These are phyloP conservation scores for Bubalus kerabau DNA, from an alignment of 2,113 vertebrate genomes.

Conservation along the genomic window DNA sequence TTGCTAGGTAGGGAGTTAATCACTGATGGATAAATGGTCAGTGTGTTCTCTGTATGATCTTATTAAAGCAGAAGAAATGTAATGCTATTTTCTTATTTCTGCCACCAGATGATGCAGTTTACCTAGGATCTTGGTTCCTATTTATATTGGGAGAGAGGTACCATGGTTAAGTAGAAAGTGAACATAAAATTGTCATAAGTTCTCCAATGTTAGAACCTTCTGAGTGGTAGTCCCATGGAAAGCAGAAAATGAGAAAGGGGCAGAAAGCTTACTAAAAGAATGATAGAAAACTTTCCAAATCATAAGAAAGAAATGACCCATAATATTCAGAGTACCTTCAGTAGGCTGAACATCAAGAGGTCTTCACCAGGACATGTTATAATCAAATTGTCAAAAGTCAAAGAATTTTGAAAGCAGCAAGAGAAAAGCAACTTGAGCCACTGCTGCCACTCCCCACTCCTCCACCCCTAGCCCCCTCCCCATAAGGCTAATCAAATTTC, in stretches of 20 bases:
- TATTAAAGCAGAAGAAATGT: background rate
- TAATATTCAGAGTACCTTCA: background rate
- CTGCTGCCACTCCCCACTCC: background rate
- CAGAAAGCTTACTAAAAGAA: background rate
- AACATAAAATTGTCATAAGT: background rate
- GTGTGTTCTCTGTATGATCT: background rate
- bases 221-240: background rate
- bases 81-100: conserved; percentile 23
- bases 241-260: background rate
- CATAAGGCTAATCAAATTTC: background rate
- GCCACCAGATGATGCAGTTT: background rate
- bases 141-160: background rate
- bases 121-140: background rate
- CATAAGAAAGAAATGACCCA: background rate
- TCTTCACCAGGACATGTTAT: background rate
- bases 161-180: background rate
- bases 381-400: background rate
- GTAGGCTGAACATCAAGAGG: background rate
- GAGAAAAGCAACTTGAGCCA: background rate
- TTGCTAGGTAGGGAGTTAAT: conserved; percentile 31
- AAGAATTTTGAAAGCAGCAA: background rate
- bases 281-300: background rate
- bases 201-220: background rate
- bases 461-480: no score
- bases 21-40: background rate